Evolutionary conservation across 2,888 invertebrate genomes (phyloP), one percentile per base, ranked within the genome.

Genomic region (Harpagoxenus sublaevis): DNA sequence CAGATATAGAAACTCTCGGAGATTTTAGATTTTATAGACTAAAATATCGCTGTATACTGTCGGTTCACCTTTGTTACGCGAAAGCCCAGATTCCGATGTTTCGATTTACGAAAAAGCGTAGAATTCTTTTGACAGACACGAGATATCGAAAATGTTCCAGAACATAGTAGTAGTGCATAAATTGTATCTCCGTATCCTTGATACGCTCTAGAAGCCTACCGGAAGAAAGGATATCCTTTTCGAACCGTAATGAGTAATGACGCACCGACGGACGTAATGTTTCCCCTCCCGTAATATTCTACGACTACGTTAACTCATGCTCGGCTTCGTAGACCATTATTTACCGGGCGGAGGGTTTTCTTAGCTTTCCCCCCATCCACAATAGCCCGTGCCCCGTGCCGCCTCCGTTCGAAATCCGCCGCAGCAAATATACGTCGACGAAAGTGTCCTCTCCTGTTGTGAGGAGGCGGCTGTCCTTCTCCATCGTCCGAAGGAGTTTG

Each of bases 401-500:
- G 28, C 53, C 39, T 42, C n/a, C 71, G 5, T n/a, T 35, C n/a
- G 39, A 60, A 79, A 74, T 51, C 55, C 35, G 18, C n/a, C 42
- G 45, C 9, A 18, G 12, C 39, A 48, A 60, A 74, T 60, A 71
- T 35, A 71, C 35, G 35, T 57, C 57, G 28, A 42, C 45, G 12
- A 57, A 57, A 31, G 5, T 53, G 42, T 66, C 79, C 48, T 48
- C 28, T 60, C 28, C 8, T n/a, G 18, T 48, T 48, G 12, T 9
- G 31, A 60, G 18, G 35, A 57, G n/a, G n/a, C n/a, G 60, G 18
- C 35, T 60, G 60, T 74, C 39, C 15, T 74, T 73, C 75, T 73
- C 75, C 18, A 28, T 65, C 53, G 60, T 45, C 65, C 79, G 51
- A 62, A 45, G 55, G 51, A 68, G 88, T 86, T 90, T 88, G 86